Evolutionary conservation across 53 echinoderm and acorn worm species (phyloP), one percentile per base, ranked within the genome.

Genomic region (Echinometra lucunter): DNA sequence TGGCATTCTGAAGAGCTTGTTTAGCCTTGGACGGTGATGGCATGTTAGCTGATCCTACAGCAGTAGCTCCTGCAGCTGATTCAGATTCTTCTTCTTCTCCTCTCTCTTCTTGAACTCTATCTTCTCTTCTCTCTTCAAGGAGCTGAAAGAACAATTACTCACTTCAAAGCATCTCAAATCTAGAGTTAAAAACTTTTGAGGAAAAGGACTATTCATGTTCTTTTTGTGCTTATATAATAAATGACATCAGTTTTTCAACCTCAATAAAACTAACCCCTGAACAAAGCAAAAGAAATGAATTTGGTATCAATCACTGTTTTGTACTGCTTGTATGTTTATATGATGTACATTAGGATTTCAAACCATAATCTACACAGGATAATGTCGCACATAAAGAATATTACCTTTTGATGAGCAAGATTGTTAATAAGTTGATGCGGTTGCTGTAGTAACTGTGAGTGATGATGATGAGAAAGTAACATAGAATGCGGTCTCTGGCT

Each of bases 381-480:
- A 63, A 27, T 4, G 25, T 63, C 25, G 21, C 63, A 63, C 19
- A 6, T 74, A 16, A 35, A 37, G 74, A 74, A 32, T 74, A 0
- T 74, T 88, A 89, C 89, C 89, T 95, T 82, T 42, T 89, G 89
- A 70, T 95, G 90, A 89, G 82, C 93, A 32, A 93, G 58, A 80
- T 93, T 93, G 82, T 93, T 97, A 69, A 96, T 81, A 66, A 95
- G 96, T 93, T 97, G 97, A 49, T 97, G 97, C 69, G 96, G 96
- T 89, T 96, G 97, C 93, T 96, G 97, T 90, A 97, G 94, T 44
- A 97, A 95, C 95, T 96, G 95, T 72, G 95, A 95, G 82, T 97
- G 95, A 94, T 96, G 97, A 30, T 75, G 92, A 44, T 96, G 95
- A 47, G 96, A 95, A 45, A 96, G 97, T 45, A 96, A 95, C 89